Percentiles rank a stretch among this genome's conserved stretches.
Evolutionary conservation across 2,888 invertebrate genomes (phyloP).

Genomic region (Drosophila recens): DNA sequence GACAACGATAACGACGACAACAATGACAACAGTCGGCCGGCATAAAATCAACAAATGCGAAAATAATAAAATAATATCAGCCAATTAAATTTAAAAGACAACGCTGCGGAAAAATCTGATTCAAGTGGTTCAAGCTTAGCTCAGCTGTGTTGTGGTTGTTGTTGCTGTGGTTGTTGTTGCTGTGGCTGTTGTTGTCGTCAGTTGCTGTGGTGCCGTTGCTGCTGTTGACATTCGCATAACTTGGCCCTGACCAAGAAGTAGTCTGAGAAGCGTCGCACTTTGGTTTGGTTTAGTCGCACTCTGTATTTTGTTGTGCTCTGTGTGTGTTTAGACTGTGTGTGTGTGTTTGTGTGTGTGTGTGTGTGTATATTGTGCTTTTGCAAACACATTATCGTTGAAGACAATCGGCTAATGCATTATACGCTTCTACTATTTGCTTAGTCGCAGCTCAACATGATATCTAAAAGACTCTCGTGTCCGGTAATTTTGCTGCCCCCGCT

Average conservation of each 20-base stretch:
- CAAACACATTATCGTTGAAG: constrained; percentile 55
- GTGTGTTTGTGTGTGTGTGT: constrained; percentile 3
- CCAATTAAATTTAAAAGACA: constrained; percentile 70
- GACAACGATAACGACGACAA: constrained; percentile 8
- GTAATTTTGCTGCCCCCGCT: constrained; percentile 38
- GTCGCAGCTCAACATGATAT: constrained; percentile 63
- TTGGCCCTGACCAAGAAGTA: constrained; percentile 79
- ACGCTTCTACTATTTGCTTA: constrained; percentile 62
- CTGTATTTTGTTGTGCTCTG: background rate
- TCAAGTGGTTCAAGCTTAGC: constrained; percentile 41
- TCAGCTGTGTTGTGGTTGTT: constrained; percentile 23
- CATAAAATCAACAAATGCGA: constrained; percentile 59
- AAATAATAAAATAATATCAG: constrained; percentile 71
- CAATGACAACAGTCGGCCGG: constrained; percentile 34
- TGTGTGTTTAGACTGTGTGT: background rate
- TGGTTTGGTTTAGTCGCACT: constrained; percentile 31
- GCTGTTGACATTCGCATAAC: constrained; percentile 74
- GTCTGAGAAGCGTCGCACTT: constrained; percentile 59
- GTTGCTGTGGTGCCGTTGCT: constrained; percentile 13
- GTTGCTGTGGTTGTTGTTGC: constrained; percentile 6
- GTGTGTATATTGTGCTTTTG: constrained; percentile 33
- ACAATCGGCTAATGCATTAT: constrained; percentile 68
- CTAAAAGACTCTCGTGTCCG: constrained; percentile 48
- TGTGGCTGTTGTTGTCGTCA: constrained; percentile 9
- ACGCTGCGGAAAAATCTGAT: constrained; percentile 44